Evolutionary conservation across 2,888 invertebrate genomes (phyloP).

Genomic region (Atrina japonica): DNA sequence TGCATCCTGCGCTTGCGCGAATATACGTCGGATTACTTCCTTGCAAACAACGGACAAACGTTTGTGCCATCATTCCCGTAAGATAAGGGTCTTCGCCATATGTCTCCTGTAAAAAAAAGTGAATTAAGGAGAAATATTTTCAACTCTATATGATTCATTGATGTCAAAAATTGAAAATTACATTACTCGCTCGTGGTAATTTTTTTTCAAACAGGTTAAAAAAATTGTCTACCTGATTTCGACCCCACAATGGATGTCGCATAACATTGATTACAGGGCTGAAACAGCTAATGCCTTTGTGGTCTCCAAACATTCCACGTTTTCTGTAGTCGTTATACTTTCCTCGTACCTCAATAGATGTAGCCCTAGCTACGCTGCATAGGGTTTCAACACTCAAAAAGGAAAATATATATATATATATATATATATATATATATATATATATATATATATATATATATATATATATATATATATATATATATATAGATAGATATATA

Average conservation of each 20-base stretch:
- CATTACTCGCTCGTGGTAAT: no score
- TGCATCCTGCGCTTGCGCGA: conserved; percentile 77
- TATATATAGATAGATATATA: no score
- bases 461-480: no score
- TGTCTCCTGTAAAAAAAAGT: conserved; percentile 78
- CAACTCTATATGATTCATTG: no score
- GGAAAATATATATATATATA: no score
- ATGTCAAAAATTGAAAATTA: no score
- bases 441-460: no score
- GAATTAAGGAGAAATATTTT: no score
- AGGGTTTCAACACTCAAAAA: conserved; percentile 56
- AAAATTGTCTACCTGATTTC: conserved; percentile 51
- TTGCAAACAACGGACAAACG: conserved; percentile 76
- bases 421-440: no score
- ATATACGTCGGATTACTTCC: conserved; percentile 74
- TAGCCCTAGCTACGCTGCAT: conserved; percentile 59
- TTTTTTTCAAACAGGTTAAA: neutral
- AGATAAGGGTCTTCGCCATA: conserved; percentile 79
- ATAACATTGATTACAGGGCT: conserved; percentile 79
- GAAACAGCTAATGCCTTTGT: conserved; percentile 77
- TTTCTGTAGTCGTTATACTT: conserved; percentile 61
- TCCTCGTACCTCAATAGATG: conserved; percentile 63
- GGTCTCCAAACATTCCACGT: conserved; percentile 48
- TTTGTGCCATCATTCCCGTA: conserved; percentile 65
- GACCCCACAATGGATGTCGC: conserved; percentile 79